These are phyloP conservation scores for Cherax quadricarinatus DNA, from an alignment of 1,140 invertebrate species.

Conservation along the genomic window DNA sequence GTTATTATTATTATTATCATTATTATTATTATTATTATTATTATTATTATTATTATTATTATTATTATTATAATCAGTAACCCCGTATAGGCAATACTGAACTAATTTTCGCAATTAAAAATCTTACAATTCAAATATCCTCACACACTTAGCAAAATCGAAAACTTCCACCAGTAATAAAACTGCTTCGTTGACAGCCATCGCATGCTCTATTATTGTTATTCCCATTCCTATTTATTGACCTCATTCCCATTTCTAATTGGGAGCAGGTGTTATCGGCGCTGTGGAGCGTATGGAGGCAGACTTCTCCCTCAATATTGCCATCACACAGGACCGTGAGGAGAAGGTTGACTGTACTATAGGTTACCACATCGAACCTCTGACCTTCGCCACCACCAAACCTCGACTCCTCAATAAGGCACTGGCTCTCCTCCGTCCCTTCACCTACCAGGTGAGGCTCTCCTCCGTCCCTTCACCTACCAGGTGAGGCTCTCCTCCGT, in stretches of 20 bases:
- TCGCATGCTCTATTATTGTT: background rate
- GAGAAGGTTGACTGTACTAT: constrained; percentile 60
- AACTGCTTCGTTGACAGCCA: background rate
- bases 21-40: no score
- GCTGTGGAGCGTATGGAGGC: constrained; percentile 57
- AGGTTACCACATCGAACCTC: constrained; percentile 55
- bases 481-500: no score
- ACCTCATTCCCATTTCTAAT: background rate
- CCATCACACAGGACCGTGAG: constrained; percentile 60
- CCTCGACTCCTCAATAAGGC: constrained; percentile 45
- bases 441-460: no score
- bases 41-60: no score
- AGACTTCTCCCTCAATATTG: constrained; percentile 58
- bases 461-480: no score
- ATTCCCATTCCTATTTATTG: background rate
- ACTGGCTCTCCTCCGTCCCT: background rate
- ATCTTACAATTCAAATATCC: no score
- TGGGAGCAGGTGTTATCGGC: constrained; percentile 40
- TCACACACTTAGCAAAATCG: background rate
- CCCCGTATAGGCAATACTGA: no score
- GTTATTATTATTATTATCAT: no score
- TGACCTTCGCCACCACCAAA: constrained; percentile 52
- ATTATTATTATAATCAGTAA: no score
- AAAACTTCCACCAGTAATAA: background rate
- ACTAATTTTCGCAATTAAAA: no score